Base-by-base conservation (phyloP, 2,888 invertebrate species). In the Archips crataeganus region DNA sequence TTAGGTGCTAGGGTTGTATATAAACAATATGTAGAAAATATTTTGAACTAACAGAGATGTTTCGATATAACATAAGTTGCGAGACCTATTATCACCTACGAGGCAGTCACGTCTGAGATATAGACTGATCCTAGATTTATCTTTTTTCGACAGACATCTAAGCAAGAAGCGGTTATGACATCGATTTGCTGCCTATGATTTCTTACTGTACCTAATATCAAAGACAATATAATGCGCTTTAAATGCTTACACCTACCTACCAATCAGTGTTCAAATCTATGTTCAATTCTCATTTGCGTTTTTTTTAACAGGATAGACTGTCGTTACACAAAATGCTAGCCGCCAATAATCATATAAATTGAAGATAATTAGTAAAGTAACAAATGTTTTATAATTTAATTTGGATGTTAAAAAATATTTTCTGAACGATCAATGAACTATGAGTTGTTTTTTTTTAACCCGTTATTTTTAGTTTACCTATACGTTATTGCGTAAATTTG, bases 21-120 rank as follows among this genome's bases (percentile, higher is more conserved):
- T 5, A 13, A 49, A n/a, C n/a, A n/a, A n/a, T n/a, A 49, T 59
- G 0, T 11, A 59, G 34, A 59, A 34, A 3, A 9, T 60, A 59
- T 13, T 59, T 34, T 59, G 32, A 34, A 34, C 8, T 9, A 60
- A 32, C 60, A 60, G 0, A 13, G 39, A 36, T 32, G 60, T 74
- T 73, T 74, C 69, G 36, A 60, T 69, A 74, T 57, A 42, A 42
- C 9, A 42, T 42, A 74, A 51, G 65, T 74, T 74, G 74, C 74
- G 36, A 60, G 69, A 74, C 54, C 47, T 39, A 36, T 65, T 74
- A 74, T 74, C 74, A 54, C 11, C 57, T 23, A 6, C 60, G 23
- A 47, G 9, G 36, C 36, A 45, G 74, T 69, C 74, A 74, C 74
- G 74, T 74, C 65, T 60, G 32, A 70, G 72, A 73, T 69, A 64